Conservation (phyloP, 2,888 invertebrate genomes). For the Chromoteleia sp. region DNA sequence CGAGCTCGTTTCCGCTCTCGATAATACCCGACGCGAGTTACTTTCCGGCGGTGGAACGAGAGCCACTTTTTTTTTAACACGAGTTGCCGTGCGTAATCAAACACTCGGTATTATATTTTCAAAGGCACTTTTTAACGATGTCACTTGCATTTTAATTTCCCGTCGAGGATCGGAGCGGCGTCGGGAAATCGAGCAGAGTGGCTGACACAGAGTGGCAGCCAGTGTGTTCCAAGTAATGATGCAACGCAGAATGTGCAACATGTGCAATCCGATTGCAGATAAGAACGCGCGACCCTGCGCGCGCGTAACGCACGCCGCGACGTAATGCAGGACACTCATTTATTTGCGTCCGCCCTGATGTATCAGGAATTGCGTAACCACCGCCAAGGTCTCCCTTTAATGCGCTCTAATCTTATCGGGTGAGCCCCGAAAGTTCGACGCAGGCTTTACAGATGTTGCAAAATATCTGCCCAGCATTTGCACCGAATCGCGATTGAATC, state of each 20-base stretch:
- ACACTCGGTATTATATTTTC: conserved; percentile 42
- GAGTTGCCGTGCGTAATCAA: conserved; percentile 48
- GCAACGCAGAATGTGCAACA: conserved; percentile 81
- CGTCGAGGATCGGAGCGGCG: conserved; percentile 13
- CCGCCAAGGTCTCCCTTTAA: conserved; percentile 74
- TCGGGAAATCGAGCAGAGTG: conserved; percentile 74
- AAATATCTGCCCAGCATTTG: no score
- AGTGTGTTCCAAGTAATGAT: conserved; percentile 82
- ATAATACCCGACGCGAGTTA: conserved; percentile 52
- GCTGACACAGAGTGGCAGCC: conserved; percentile 76
- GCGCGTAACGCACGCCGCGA: conserved; percentile 60
- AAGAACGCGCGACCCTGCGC: conserved; percentile 74
- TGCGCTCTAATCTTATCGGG: conserved; percentile 73
- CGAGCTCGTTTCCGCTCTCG: conserved; percentile 68
- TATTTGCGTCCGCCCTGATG: conserved; percentile 73
- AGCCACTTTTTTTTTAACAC: conserved; percentile 65
- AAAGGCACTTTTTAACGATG: conserved; percentile 24
- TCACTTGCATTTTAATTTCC: conserved; percentile 42
- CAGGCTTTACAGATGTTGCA: no score
- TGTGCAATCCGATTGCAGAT: conserved; percentile 81
- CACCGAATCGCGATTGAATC: no score
- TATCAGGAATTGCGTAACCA: conserved; percentile 75
- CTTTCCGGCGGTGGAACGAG: conserved; percentile 49
- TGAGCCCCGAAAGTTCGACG: no score
- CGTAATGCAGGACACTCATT: conserved; percentile 70